Percentiles rank a stretch among this genome's conserved stretches.
Conservation (phyloP, 92 coral and sea anemone genomes). For the Phymanthus crucifer region DNA sequence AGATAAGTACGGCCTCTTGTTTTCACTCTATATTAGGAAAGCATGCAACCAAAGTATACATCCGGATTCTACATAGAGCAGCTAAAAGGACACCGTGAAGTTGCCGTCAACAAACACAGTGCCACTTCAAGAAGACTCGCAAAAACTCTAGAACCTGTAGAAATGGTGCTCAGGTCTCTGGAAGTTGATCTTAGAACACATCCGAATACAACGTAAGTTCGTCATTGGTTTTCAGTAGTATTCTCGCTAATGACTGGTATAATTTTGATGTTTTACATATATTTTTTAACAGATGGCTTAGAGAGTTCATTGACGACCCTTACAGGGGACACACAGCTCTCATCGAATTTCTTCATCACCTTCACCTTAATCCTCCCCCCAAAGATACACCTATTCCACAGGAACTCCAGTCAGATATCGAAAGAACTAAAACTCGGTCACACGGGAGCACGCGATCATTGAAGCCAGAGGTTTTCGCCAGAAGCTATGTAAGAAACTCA, state of each 20-base stretch:
- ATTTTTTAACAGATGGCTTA: conserved; percentile 68
- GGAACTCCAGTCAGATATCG: conserved; percentile 30
- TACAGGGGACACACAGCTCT: conserved; percentile 90
- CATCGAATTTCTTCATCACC: conserved; percentile 83
- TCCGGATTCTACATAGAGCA: conserved; percentile 96
- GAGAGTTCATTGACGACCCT: conserved; percentile 96
- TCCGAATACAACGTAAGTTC: conserved; percentile 94
- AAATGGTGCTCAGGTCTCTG: conserved; percentile 87
- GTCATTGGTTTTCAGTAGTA: neutral
- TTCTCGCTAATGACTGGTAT: neutral
- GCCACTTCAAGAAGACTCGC: conserved; percentile 60
- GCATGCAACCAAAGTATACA: conserved; percentile 95
- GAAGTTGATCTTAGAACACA: conserved; percentile 97
- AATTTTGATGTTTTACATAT: neutral
- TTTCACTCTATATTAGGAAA: conserved; percentile 54
- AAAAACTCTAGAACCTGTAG: conserved; percentile 84
- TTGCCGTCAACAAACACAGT: conserved; percentile 59
- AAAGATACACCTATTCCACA: conserved; percentile 40
- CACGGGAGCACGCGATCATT: conserved; percentile 48
- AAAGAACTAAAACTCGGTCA: conserved; percentile 15
- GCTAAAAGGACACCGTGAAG: conserved; percentile 75
- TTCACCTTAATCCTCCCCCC: conserved; percentile 79
- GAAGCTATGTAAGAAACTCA: conserved; percentile 51
- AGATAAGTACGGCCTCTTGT: too few species aligned
- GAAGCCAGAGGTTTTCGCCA: conserved; percentile 81